phyloP scores from a whole-genome alignment of 2,888 invertebrate species.

The Drosophila hawaiiensis region DNA sequence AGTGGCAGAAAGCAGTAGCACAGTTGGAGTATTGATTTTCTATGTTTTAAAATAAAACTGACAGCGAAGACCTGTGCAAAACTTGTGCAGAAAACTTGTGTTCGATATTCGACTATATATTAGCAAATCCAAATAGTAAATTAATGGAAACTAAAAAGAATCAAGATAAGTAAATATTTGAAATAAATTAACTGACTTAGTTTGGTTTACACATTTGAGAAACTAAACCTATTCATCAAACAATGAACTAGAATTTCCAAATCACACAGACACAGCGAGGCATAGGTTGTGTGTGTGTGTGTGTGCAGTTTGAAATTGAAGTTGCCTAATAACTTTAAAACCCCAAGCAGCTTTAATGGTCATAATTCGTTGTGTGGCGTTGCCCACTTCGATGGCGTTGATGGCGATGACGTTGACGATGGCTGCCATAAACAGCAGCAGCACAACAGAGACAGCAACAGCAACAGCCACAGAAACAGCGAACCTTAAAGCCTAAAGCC shows the following conservation, averaged over 20 bases:
- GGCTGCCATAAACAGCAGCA: constrained; percentile 39
- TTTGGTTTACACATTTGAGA: neutral
- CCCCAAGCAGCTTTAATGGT: constrained; percentile 74
- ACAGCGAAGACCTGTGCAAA: neutral
- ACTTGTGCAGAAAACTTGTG: neutral
- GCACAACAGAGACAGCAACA: neutral
- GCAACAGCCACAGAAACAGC: neutral
- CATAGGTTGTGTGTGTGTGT: neutral
- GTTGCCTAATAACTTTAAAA: constrained; percentile 77
- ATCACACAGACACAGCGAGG: neutral
- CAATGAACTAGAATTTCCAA: neutral
- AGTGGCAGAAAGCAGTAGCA: neutral
- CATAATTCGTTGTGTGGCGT: constrained; percentile 69
- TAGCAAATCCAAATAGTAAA: neutral
- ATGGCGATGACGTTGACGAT: constrained; percentile 33
- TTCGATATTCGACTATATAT: neutral
- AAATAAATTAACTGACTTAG: neutral
- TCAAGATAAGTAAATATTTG: neutral
- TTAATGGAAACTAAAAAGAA: neutral
- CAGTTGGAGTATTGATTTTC: constrained; percentile 31
- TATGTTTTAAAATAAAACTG: constrained; percentile 4
- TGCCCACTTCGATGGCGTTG: constrained; percentile 28
- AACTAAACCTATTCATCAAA: constrained; percentile 4
- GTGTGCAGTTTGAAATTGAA: constrained; percentile 59
- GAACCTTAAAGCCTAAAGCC: constrained; percentile 32